These are phyloP conservation scores for Isurus oxyrinchus DNA, from an alignment of 2,113 vertebrate species.

Conservation along the genomic window DNA sequence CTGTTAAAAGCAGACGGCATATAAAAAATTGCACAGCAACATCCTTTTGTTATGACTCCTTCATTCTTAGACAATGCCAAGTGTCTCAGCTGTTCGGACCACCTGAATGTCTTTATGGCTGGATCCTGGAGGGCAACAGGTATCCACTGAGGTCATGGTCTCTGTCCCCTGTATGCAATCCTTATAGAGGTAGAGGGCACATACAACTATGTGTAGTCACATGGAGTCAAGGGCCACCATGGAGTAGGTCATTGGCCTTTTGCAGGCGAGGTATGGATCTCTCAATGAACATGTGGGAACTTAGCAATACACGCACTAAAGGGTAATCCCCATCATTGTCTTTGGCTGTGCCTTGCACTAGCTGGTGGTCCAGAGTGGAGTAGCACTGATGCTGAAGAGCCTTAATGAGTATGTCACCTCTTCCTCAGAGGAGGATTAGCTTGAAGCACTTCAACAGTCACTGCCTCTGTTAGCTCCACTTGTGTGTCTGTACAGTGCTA, in stretches of 20 bases:
- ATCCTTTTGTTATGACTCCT: not conserved
- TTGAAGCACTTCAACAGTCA: too few relatives aligned
- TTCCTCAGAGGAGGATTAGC: too few relatives aligned
- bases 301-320: not conserved
- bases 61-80: too few relatives aligned
- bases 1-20: not conserved
- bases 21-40: not conserved
- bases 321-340: not conserved
- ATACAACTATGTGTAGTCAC: not conserved
- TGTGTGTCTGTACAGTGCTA: too few relatives aligned
- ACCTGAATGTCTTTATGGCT: too few relatives aligned
- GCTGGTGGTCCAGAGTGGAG: not conserved
- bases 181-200: not conserved
- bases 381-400: not conserved
- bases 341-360: not conserved
- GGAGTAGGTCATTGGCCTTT: not conserved
- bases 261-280: too few relatives aligned
- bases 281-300: not conserved
- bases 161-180: not conserved
- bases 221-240: not conserved
- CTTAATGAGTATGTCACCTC: too few relatives aligned
- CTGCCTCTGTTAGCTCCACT: too few relatives aligned
- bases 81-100: too few relatives aligned
- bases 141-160: too few relatives aligned
- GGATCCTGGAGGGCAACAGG: too few relatives aligned